Evolutionary conservation across 2,113 vertebrate species (phyloP), one percentile per base, ranked within the genome.

Genomic region (Hemiscyllium ocellatum): DNA sequence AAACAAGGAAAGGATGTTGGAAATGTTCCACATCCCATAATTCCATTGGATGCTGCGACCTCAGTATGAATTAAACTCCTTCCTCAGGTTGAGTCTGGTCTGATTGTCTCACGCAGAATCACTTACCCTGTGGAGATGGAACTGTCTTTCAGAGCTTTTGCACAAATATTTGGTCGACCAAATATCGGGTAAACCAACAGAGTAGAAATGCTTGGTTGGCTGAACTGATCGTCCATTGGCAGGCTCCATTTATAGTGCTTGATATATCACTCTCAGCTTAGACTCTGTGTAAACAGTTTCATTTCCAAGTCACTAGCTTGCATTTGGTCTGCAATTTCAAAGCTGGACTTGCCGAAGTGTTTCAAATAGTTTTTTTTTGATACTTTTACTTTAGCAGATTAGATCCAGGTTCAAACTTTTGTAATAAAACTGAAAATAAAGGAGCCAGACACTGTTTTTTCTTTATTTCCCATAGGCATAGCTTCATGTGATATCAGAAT

Each of bases 381-480:
- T 65, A 66, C 19, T 65, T 93, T 93, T 8, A 93, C 15, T 93
- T 66, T 66, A 93, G 89, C 89, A 68, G 89, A 93, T 93, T 93
- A 93, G 89, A 93, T 93, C 89, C 61, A 22, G 37, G 61, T 65
- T 93, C 89, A 93, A 93, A 37, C 89, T 93, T 93, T n/a, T 61
- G 22, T 20, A 37, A 42, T n/a, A 91, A 90, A 37, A 66, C 89
- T 22, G 89, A 93, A 93, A 93, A 93, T 93, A 37, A 93, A 66
- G 65, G n/a, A 93, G 33, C 5, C 89, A 66, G 89, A 68, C 89
- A 68, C n/a, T 91, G 89, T 33, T 66, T 91, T 93, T 68, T 37
- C 66, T 93, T 37, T 93, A 93, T 93, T 93, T 93, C 89, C 89
- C 89, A 93, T 65, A 93, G 89, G 89, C 37, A 65, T 93, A 93